Evolutionary conservation across 2,888 invertebrate genomes (phyloP), one percentile per base, ranked within the genome.

Genomic region (Drosophila putrida): DNA sequence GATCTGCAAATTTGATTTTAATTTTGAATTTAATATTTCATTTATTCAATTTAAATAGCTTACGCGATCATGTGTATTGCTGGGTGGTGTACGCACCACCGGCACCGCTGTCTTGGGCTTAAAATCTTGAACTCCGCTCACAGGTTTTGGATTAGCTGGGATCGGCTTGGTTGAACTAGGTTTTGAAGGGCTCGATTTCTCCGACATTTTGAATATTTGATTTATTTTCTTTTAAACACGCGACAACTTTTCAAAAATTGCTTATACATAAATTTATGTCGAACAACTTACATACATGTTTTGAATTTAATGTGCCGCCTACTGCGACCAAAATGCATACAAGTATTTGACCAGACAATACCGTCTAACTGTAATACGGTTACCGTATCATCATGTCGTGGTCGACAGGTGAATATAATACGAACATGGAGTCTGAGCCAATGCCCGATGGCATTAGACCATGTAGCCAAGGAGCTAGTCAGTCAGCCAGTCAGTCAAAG

Each of bases 291-390:
- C 6, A 13, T 6, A 47, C 64, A 80, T 72, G 11, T 50, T 58
- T 49, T n/a, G 65, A 75, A 78, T 86, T 86, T 80, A 55, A 69
- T 66, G 43, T 60, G 54, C 15, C 28, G 86, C 80, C 67, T 82
- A 43, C 88, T 82, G 35, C 10, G 31, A 4, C n/a, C 15, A 3
- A 8, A 6, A 54, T 43, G 13, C 9, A n/a, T 39, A 33, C 28
- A 38, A 13, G 11, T 39, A 55, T 50, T 51, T 49, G 65, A 44
- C 46, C 36, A 67, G 43, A 53, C 63, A 57, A 31, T n/a, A 28
- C 8, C 28, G 36, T 49, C 38, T 57, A 46, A 51, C 27, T 47
- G 41, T 20, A 20, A 20, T 20, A 20, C 20, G 20, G 20, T 20
- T 20, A 20, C 20, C 20, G 3, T 69, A 47, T 44, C 39, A 46